phyloP scores from a whole-genome alignment of 1,140 invertebrate genomes.

The Sycobia sp. region DNA sequence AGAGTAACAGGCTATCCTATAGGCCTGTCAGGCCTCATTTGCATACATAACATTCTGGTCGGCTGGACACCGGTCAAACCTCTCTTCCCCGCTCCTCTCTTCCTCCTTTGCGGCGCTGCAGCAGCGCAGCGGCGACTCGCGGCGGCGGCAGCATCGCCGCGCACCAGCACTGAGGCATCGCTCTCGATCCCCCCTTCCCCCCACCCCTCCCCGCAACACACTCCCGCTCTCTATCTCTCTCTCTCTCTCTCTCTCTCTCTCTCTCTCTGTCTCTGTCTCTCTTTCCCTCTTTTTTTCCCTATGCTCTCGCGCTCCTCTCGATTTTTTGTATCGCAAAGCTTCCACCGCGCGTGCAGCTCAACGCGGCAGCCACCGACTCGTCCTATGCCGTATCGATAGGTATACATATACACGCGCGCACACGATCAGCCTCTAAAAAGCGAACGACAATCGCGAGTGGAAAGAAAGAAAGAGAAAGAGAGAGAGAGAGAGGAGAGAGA shows the following conservation, averaged over 20 bases:
- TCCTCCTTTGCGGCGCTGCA: not conserved
- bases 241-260: constrained; percentile 24
- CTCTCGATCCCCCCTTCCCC: constrained; percentile 11
- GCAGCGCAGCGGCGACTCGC: not conserved
- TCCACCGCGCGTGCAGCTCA: not conserved
- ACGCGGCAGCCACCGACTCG: not conserved
- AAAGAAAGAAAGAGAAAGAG: constrained; percentile 7
- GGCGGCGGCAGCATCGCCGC: too few species aligned
- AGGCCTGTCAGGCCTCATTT: constrained; percentile 59
- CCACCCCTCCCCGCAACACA: constrained; percentile 23
- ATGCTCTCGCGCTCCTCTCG: constrained; percentile 11
- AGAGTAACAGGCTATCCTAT: constrained; percentile 44
- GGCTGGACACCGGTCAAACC: constrained; percentile 58
- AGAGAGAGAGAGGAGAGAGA: constrained; percentile 9
- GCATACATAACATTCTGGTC: constrained; percentile 63
- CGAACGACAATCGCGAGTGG: constrained; percentile 22
- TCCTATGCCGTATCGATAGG: constrained; percentile 38
- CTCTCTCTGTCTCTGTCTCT: constrained; percentile 12
- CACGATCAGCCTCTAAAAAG: constrained; percentile 17
- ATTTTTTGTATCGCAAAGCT: constrained; percentile 31
- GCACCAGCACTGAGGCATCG: constrained; percentile 27
- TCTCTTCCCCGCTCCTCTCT: constrained; percentile 40
- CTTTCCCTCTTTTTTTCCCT: constrained; percentile 12
- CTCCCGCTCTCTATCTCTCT: constrained; percentile 15
- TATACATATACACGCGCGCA: too few species aligned